Conservation (phyloP, 2,888 invertebrate species). For the Lissonota sp. region DNA sequence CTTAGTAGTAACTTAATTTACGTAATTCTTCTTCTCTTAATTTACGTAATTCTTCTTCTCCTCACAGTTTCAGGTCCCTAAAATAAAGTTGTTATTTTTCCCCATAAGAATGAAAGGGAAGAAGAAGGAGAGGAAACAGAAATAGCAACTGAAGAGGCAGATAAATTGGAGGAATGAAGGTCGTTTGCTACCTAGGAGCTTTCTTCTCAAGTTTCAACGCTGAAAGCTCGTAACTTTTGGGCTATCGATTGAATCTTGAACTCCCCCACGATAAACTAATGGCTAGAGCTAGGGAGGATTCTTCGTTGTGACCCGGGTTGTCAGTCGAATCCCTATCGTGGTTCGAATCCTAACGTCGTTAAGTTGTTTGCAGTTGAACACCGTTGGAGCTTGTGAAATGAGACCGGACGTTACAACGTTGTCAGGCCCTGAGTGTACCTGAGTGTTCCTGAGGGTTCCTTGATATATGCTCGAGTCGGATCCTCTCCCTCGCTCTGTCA, state of each 20-base stretch:
- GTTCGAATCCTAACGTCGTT: neutral
- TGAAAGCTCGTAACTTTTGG: neutral
- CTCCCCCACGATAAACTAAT: neutral
- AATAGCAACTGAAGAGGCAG: no score
- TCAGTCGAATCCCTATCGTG: neutral
- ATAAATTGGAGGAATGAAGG: no score
- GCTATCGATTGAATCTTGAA: neutral
- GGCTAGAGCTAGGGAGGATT: neutral
- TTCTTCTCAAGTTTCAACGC: no score
- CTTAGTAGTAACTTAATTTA: no score
- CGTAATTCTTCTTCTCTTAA: no score
- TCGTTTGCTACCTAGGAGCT: no score
- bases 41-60: no score
- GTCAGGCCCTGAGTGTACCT: neutral
- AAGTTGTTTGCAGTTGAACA: neutral
- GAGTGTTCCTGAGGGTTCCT: constrained; percentile 21
- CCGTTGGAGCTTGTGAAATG: neutral
- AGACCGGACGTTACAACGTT: neutral
- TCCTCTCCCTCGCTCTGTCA: constrained; percentile 9
- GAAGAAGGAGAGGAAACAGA: no score
- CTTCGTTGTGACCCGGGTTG: neutral
- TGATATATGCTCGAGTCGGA: constrained; percentile 14
- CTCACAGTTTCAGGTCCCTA: no score
- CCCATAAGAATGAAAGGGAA: no score
- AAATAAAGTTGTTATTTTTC: no score